Conservation (phyloP, 2,797 vertebrate species). For the Gastrophryne carolinensis region DNA sequence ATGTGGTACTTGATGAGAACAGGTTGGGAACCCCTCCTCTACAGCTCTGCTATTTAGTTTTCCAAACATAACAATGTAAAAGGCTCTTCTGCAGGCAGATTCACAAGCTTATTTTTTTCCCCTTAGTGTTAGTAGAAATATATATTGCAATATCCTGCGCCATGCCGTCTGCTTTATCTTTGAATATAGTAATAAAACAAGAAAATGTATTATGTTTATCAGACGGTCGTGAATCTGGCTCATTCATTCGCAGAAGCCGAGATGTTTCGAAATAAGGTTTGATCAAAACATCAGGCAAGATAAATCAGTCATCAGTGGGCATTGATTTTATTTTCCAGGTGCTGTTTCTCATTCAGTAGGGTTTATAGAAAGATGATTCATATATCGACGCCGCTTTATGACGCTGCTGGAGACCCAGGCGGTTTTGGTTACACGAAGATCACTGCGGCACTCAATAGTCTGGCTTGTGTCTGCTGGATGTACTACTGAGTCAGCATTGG, state of each 20-base stretch:
- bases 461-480: slow-evolving; percentile 32
- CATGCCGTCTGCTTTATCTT: slow-evolving; percentile 68
- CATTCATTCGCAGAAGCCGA: slow-evolving; percentile 61
- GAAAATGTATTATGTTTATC: slow-evolving; percentile 68
- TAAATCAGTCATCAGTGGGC: slow-evolving; percentile 55
- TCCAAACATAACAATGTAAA: slow-evolving; percentile 15
- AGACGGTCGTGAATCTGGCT: slow-evolving; percentile 55
- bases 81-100: slow-evolving; percentile 6
- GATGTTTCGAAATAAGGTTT: slow-evolving; percentile 63
- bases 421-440: slow-evolving; percentile 43
- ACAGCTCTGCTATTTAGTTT: no score
- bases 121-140: slow-evolving; percentile 50
- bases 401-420: slow-evolving; percentile 66
- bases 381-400: slow-evolving; percentile 68
- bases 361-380: slow-evolving; percentile 67
- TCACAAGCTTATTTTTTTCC: slow-evolving; percentile 5
- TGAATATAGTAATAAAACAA: slow-evolving; percentile 66
- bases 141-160: slow-evolving; percentile 59
- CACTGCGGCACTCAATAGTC: slow-evolving; percentile 42
- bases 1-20: no score
- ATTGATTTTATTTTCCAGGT: slow-evolving; percentile 59
- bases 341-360: slow-evolving; percentile 66
- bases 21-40: no score
- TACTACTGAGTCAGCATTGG: slow-evolving; percentile 15
- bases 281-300: slow-evolving; percentile 63